A percentile compares a stretch with the other conserved stretches of the same genome.
Conservation (phyloP, 2,797 vertebrate species). For the Lacerta bilineata region DNA sequence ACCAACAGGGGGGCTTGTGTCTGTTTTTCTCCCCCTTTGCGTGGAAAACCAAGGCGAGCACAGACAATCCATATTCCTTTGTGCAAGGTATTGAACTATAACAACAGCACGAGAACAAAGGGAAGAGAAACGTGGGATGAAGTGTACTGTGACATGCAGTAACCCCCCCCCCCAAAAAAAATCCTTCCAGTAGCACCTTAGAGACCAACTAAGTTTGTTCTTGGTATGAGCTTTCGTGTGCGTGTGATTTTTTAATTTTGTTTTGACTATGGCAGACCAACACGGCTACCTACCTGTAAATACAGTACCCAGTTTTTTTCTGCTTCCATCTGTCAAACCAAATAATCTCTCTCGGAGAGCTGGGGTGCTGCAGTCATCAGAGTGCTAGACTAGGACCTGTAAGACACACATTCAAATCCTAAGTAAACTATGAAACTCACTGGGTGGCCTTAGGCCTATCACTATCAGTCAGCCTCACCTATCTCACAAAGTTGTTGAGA, state of each 20-base stretch:
- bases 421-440: neutral
- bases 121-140: conserved; percentile 36
- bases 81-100: conserved; percentile 35
- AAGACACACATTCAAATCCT: neutral
- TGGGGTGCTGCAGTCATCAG: neutral
- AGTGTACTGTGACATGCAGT: conserved; percentile 21
- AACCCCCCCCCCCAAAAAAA: too few species aligned
- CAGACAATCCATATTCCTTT: conserved; percentile 52
- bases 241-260: too few species aligned
- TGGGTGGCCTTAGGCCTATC: neutral
- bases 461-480: neutral
- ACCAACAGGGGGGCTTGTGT: conserved; percentile 49
- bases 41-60: conserved; percentile 39
- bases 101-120: conserved; percentile 30
- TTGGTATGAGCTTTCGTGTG: too few species aligned
- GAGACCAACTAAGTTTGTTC: too few species aligned
- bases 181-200: too few species aligned
- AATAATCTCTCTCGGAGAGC: neutral
- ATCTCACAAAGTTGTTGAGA: neutral
- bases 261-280: too few species aligned
- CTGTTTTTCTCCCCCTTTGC: conserved; percentile 18
- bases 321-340: neutral
- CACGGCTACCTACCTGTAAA: too few species aligned
- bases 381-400: neutral
- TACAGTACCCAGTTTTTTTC: neutral